These are phyloP conservation scores for Electrona antarctica DNA, from an alignment of 2,113 vertebrate genomes.

Conservation along the genomic window DNA sequence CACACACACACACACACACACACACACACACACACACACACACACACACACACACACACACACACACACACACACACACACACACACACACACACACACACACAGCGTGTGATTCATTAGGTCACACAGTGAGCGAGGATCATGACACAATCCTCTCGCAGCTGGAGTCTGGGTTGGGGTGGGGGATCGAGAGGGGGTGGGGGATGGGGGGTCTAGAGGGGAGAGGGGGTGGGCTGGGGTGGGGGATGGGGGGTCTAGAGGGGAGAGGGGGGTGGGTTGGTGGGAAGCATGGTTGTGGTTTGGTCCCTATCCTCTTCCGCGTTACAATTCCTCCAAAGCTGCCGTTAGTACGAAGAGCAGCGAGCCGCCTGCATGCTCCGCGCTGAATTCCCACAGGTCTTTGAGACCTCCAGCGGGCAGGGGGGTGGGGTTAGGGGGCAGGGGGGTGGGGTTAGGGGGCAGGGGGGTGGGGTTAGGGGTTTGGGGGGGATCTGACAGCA, in stretches of 20 bases:
- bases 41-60: background rate
- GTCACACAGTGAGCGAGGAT: slow-evolving; percentile 9
- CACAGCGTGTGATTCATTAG: slow-evolving; percentile 17
- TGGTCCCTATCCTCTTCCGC: slow-evolving; percentile 14
- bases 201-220: too few species aligned
- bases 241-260: too few species aligned
- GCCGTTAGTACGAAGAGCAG: slow-evolving; percentile 19
- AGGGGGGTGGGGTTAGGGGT: too few species aligned
- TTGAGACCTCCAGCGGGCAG: background rate
- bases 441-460: too few species aligned
- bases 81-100: background rate
- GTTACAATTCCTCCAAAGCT: slow-evolving; percentile 32
- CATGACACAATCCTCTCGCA: slow-evolving; percentile 7
- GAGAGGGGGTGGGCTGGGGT: background rate
- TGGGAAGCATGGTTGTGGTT: slow-evolving; percentile 4
- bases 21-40: background rate
- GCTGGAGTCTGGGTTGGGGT: slow-evolving; percentile 12
- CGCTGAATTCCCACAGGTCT: slow-evolving; percentile 45
- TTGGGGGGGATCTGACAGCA: too few species aligned
- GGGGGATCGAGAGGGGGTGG: background rate
- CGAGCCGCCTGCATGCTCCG: slow-evolving; percentile 34
- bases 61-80: background rate
- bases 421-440: too few species aligned
- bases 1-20: slow-evolving; percentile 5
- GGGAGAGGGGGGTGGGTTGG: background rate